Percentiles rank a stretch among this genome's conserved stretches.
Conservation (phyloP, 2,797 vertebrate genomes). For the Molossus molossus region DNA sequence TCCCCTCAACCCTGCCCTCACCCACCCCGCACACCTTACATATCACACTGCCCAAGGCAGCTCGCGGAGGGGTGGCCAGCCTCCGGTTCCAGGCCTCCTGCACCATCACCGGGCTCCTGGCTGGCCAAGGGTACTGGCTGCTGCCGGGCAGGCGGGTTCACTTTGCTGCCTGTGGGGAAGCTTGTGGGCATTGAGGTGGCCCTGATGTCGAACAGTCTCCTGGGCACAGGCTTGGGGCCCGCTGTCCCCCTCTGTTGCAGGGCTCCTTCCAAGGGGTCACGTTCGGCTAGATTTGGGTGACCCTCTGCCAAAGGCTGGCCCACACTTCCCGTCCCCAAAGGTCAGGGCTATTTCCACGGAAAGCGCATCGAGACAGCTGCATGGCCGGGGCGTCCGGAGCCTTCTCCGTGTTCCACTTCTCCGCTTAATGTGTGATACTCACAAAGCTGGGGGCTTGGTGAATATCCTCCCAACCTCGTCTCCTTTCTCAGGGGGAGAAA, state of each 20-base stretch:
- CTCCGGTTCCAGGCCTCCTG: slow-evolving; percentile 78
- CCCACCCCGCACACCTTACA: slow-evolving; percentile 60
- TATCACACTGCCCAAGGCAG: slow-evolving; percentile 78
- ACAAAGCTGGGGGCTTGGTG: neutral
- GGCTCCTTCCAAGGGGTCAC: too few relatives aligned
- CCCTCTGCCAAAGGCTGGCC: neutral
- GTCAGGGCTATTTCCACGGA: neutral
- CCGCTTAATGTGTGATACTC: neutral
- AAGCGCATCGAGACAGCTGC: neutral
- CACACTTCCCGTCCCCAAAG: neutral
- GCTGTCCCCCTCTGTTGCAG: neutral
- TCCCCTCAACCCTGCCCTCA: slow-evolving; percentile 73
- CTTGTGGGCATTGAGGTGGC: slow-evolving; percentile 37
- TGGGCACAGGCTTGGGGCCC: slow-evolving; percentile 54
- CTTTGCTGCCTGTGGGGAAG: slow-evolving; percentile 59
- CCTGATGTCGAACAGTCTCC: neutral
- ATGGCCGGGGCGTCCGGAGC: neutral
- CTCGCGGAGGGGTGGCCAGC: slow-evolving; percentile 16
- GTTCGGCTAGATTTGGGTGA: neutral
- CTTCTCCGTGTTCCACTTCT: neutral
- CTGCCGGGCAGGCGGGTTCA: neutral
- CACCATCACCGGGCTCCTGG: slow-evolving; percentile 43
- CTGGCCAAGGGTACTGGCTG: slow-evolving; percentile 44
- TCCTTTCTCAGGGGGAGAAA: neutral
- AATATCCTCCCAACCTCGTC: neutral